phyloP scores from a whole-genome alignment of 1,140 invertebrate species.

The Solenopsis invicta region DNA sequence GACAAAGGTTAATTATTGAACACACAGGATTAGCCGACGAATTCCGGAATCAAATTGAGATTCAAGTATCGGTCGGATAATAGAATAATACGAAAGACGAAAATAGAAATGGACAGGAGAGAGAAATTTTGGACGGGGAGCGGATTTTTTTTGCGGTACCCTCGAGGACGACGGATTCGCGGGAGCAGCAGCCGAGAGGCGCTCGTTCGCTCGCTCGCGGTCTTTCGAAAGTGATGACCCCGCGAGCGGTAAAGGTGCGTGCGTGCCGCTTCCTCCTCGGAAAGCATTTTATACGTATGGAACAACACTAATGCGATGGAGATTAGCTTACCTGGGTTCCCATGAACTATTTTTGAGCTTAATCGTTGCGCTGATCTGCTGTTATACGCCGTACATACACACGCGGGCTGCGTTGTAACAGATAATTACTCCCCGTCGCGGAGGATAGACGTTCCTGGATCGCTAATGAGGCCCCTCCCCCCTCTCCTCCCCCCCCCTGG shows the following conservation, averaged over 20 bases:
- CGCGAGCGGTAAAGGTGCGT: slow-evolving; percentile 69
- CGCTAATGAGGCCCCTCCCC: slow-evolving; percentile 75
- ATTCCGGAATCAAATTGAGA: background rate
- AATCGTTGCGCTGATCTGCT: slow-evolving; percentile 84
- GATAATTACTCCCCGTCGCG: slow-evolving; percentile 72
- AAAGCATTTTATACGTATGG: slow-evolving; percentile 76
- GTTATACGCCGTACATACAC: slow-evolving; percentile 70
- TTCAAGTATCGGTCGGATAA: background rate
- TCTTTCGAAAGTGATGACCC: slow-evolving; percentile 76
- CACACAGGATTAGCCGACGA: too few relatives aligned
- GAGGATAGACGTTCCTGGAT: slow-evolving; percentile 75
- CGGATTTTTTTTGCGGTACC: slow-evolving; percentile 33
- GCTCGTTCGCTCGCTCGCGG: slow-evolving; percentile 48
- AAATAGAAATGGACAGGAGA: background rate
- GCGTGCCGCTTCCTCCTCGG: slow-evolving; percentile 73
- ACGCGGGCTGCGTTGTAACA: slow-evolving; percentile 68
- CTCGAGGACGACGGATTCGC: slow-evolving; percentile 5
- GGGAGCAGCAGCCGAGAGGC: slow-evolving; percentile 9
- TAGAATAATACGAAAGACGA: background rate
- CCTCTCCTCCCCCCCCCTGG: slow-evolving; percentile 71
- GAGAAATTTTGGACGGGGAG: background rate
- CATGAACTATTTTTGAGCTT: slow-evolving; percentile 85
- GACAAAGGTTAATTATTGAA: too few relatives aligned
- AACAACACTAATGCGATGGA: slow-evolving; percentile 79
- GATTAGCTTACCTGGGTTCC: slow-evolving; percentile 81